Evolutionary conservation across 2,888 invertebrate species (phyloP).

Genomic region (Salpingus planirostris): DNA sequence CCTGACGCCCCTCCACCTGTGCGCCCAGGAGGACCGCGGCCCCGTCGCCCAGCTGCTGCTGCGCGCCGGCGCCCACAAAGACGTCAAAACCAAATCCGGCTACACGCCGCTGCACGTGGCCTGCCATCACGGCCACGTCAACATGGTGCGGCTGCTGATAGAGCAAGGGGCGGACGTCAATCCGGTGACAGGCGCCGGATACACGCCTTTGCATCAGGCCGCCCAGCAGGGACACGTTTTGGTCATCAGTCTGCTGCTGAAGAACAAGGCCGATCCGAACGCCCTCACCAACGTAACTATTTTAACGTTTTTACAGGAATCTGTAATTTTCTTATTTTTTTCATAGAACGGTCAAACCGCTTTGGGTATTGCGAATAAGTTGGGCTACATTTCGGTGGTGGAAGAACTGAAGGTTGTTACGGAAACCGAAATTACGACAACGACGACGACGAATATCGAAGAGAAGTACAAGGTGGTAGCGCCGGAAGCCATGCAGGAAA

Average conservation of each 20-base stretch:
- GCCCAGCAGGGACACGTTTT: slow-evolving; percentile 98
- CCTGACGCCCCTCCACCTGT: slow-evolving; percentile 91
- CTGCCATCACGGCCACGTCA: slow-evolving; percentile 94
- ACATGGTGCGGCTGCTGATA: slow-evolving; percentile 90
- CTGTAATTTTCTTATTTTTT: slow-evolving; percentile 6
- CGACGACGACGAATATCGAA: slow-evolving; percentile 54
- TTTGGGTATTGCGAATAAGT: slow-evolving; percentile 88
- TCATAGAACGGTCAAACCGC: slow-evolving; percentile 92
- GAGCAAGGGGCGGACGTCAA: slow-evolving; percentile 85
- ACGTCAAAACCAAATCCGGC: slow-evolving; percentile 75
- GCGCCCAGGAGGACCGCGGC: slow-evolving; percentile 95
- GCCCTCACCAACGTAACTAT: slow-evolving; percentile 84
- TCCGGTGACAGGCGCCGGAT: slow-evolving; percentile 73
- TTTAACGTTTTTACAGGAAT: background rate
- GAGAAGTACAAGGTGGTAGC: slow-evolving; percentile 96
- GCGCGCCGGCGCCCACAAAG: slow-evolving; percentile 80
- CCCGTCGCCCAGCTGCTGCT: slow-evolving; percentile 87
- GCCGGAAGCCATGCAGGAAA: slow-evolving; percentile 98
- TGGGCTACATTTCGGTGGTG: slow-evolving; percentile 97
- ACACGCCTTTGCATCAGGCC: slow-evolving; percentile 96
- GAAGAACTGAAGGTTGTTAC: slow-evolving; percentile 91
- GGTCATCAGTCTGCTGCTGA: slow-evolving; percentile 84
- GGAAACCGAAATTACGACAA: slow-evolving; percentile 57
- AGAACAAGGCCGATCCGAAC: slow-evolving; percentile 91
- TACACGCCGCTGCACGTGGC: slow-evolving; percentile 99